A percentile compares a stretch with the other conserved stretches of the same genome.
Conservation (phyloP, 2,797 vertebrate genomes). For the Diceros bicornis region DNA sequence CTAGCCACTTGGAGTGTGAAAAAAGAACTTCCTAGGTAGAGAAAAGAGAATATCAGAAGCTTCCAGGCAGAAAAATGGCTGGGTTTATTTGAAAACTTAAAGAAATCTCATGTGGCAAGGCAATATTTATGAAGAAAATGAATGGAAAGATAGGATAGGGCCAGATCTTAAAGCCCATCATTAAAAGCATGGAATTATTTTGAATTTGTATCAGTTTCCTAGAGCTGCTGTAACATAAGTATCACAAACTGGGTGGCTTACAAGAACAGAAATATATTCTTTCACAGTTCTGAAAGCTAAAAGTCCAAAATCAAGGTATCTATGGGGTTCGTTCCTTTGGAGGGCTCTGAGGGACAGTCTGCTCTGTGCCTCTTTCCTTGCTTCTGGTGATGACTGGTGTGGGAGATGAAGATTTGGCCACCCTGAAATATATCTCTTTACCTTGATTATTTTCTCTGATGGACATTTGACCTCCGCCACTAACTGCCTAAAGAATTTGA, state of each 20-base stretch:
- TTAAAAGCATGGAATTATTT: background rate
- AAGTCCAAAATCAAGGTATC: background rate
- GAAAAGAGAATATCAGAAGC: background rate
- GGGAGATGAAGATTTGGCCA: no score
- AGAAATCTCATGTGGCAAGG: background rate
- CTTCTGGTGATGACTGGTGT: background rate
- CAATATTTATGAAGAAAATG: background rate
- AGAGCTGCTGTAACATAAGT: background rate
- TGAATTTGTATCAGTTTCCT: background rate
- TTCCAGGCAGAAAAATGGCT: background rate
- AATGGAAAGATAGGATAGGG: background rate
- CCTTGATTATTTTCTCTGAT: no score
- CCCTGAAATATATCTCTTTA: no score
- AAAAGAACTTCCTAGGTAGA: background rate
- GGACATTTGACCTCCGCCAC: no score
- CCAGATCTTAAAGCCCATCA: background rate
- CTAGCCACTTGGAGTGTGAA: background rate
- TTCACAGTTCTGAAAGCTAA: background rate
- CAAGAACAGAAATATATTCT: background rate
- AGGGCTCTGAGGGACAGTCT: background rate
- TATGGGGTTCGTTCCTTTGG: accelerated
- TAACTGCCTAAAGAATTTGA: no score
- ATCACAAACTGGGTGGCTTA: background rate
- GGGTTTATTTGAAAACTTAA: background rate
- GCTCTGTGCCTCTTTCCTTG: background rate